Conservation (phyloP, 2,113 vertebrate genomes). For the Oceanites oceanicus region DNA sequence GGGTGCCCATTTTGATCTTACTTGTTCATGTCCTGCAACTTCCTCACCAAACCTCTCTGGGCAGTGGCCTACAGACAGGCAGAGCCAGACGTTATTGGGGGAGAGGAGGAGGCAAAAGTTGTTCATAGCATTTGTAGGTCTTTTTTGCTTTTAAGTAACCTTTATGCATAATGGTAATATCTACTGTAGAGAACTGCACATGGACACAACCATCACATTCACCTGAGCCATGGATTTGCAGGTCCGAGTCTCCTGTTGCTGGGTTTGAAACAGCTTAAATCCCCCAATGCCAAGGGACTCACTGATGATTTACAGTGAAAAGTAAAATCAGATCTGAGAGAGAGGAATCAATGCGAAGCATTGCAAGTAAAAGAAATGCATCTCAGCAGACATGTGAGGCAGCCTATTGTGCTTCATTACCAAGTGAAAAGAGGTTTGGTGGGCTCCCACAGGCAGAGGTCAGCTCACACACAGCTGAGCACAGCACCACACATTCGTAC, state of each 20-base stretch:
- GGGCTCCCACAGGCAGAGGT: neutral
- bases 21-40: neutral
- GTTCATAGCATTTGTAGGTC: neutral
- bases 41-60: neutral
- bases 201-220: neutral
- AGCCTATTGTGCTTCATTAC: neutral
- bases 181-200: neutral
- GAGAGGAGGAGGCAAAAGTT: neutral
- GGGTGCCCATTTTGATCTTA: neutral
- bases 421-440: neutral
- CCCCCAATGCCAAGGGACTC: neutral
- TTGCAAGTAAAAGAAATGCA: neutral
- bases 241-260: neutral
- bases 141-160: neutral
- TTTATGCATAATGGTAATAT: neutral
- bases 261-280: neutral
- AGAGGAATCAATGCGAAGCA: neutral
- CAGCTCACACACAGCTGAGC: neutral
- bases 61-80: neutral
- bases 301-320: neutral
- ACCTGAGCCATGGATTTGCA: neutral
- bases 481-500: fast-evolving
- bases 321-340: neutral
- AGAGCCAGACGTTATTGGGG: fast-evolving
- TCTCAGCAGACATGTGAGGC: neutral